Base-by-base conservation (phyloP, 1,140 invertebrate genomes). In the Mizuhopecten yessoensis region DNA sequence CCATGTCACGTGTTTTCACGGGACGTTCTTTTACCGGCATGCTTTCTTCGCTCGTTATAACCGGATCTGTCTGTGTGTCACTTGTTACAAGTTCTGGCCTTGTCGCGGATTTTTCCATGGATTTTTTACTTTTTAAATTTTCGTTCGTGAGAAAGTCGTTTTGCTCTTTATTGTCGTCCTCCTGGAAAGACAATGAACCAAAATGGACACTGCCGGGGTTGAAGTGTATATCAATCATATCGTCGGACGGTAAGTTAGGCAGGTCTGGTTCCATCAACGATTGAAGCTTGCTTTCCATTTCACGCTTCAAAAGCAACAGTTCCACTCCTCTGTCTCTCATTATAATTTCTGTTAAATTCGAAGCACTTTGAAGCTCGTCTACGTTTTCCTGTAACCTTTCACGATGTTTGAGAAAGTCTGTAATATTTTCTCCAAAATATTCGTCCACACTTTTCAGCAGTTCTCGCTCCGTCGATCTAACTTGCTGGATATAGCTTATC, bases 241-340 rank as follows among this genome's bases (percentile, higher is more conserved):
- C 75, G 49, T 95, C 90, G 2, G 92, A 90, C 0, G 95, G 95
- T 13, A 94, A 86, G 0, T 86, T 34, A 0, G 95, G 95, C 3
- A 95, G 87, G 29, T 86, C 15, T 0, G 94, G 92, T 34, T 95
- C 93, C 23, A 96, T 89, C 2, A 96, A 91, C 0, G 92, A 87
- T 20, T 91, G 92, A 86, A 97, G 93, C 92, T 96, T 96, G 17
- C 94, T 93, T 49, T 96, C 93, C 33, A 97, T 94, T 88, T 96
- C 95, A 86, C 95, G 95, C 92, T 96, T 96, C 13, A 96, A 86
- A 0, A 97, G 94, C 36, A 97, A 91, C 92, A 97, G 94, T 93
- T 97, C 96, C 34, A 97, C 95, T 33, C 95, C 95, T 89, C 94
- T 95, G 90, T 96, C 95, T 75, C 95, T 94, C 91, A 96, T 93